Evolutionary conservation across 2,888 invertebrate species (phyloP), one percentile per base, ranked within the genome.

Genomic region (Oxystoma pomonae): DNA sequence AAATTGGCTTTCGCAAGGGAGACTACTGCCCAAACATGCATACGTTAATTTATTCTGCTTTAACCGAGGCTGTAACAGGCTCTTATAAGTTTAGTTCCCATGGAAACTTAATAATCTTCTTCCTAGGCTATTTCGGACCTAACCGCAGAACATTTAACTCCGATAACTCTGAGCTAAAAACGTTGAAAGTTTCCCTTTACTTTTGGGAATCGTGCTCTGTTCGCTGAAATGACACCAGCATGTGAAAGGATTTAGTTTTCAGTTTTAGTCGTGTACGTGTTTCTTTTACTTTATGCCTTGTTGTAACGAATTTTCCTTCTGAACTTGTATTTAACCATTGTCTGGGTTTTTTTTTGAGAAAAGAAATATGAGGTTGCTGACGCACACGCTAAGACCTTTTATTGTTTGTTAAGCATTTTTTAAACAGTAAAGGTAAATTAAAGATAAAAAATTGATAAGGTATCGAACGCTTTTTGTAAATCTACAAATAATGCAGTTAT

Each of bases 121-220:
- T 35, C 35, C 35, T 35, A 12, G 35, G 3, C 35, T 35, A 16
- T 19, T 50, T 51, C 52, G 56, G 61, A 55, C 61, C 61, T 61
- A 61, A 62, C 61, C 61, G 58, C 64, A 64, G 57, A 64, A 64
- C 64, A 64, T 64, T 64, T 64, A 64, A 64, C 35, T 35, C 35
- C 35, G 35, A 35, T 35, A 35, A 35, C 61, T 64, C 58, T 56
- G 51, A 64, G 59, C 55, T 61, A 61, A 53, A 60, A 64, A 59
- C 61, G 64, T 56, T 64, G 50, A 50, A 64, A 61, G 59, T 58
- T 64, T 53, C 53, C 53, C 19, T 19, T 7, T 16, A 16, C 53
- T 17, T 19, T 16, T 3, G 17, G 53, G n/a, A 53, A 53, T 53
- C 53, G 53, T 53, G 53, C 16, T 16, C n/a, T 53, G 53, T 19